phyloP scores from a whole-genome alignment of 2,888 invertebrate species.

The Chouioia cunea region DNA sequence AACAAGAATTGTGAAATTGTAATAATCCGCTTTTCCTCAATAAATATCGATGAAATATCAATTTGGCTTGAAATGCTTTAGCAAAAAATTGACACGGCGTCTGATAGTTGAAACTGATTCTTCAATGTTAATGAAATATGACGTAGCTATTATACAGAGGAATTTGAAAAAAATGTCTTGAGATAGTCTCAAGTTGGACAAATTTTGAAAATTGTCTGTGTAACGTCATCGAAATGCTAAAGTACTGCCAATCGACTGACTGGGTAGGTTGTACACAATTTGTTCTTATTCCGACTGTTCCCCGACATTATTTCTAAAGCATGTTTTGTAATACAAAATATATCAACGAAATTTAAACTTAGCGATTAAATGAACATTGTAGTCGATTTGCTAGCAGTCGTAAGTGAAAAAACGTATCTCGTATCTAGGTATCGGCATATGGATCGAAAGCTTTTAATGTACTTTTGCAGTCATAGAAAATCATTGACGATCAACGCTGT shows the following conservation, averaged over 20 bases:
- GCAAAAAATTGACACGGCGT: slow-evolving; percentile 29
- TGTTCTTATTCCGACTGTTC: slow-evolving; percentile 13
- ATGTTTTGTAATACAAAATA: slow-evolving; percentile 4
- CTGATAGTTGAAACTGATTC: slow-evolving; percentile 12
- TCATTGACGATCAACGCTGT: slow-evolving; percentile 23
- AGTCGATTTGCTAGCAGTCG: slow-evolving; percentile 12
- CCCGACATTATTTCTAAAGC: slow-evolving; percentile 21
- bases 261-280: slow-evolving; percentile 35
- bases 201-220: slow-evolving; percentile 27
- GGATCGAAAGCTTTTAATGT: no score
- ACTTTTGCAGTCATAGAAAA: slow-evolving; percentile 17
- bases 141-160: no score
- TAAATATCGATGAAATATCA: neutral
- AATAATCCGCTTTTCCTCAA: slow-evolving; percentile 8
- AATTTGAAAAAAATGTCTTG: neutral
- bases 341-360: neutral
- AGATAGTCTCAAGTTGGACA: slow-evolving; percentile 1
- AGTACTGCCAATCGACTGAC: slow-evolving; percentile 47
- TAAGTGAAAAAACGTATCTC: neutral
- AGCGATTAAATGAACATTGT: neutral
- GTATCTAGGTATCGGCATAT: no score
- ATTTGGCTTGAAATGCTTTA: slow-evolving; percentile 25
- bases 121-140: neutral
- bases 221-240: slow-evolving; percentile 45
- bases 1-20: slow-evolving; percentile 6